phyloP scores from a whole-genome alignment of 1,140 invertebrate genomes.

The Tetragonula clypearis region DNA sequence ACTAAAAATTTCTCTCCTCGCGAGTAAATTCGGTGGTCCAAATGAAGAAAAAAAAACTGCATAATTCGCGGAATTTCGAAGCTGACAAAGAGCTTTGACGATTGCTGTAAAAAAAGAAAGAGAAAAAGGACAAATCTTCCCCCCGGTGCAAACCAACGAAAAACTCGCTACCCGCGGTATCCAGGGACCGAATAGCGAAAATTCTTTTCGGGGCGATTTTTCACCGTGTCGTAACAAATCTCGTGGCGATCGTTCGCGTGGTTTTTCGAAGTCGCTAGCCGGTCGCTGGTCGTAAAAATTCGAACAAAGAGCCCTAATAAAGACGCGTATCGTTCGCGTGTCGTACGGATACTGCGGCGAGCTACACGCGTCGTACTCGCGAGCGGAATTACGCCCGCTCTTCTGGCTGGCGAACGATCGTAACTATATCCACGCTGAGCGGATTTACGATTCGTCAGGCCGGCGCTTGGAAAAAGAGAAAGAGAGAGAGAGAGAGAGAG shows the following conservation, averaged over 20 bases:
- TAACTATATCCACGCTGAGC: slow-evolving; percentile 20
- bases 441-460: slow-evolving; percentile 59
- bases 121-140: background rate
- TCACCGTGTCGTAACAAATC: background rate
- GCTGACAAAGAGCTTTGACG: background rate
- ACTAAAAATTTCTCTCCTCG: background rate
- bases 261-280: background rate
- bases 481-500: no score
- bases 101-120: background rate
- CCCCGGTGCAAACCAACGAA: background rate
- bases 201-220: background rate
- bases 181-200: background rate
- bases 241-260: background rate
- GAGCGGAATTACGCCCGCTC: slow-evolving; percentile 38
- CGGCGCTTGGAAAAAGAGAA: background rate
- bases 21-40: background rate
- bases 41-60: background rate
- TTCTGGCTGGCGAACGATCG: slow-evolving; percentile 23
- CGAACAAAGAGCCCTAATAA: slow-evolving; percentile 52
- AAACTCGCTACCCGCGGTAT: background rate
- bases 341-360: slow-evolving; percentile 40
- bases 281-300: slow-evolving; percentile 47
- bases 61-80: background rate
- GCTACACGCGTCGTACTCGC: slow-evolving; percentile 28
- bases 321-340: slow-evolving; percentile 28